phyloP scores from a whole-genome alignment of 2,113 vertebrate species.

The Typhlomys cinereus region DNA sequence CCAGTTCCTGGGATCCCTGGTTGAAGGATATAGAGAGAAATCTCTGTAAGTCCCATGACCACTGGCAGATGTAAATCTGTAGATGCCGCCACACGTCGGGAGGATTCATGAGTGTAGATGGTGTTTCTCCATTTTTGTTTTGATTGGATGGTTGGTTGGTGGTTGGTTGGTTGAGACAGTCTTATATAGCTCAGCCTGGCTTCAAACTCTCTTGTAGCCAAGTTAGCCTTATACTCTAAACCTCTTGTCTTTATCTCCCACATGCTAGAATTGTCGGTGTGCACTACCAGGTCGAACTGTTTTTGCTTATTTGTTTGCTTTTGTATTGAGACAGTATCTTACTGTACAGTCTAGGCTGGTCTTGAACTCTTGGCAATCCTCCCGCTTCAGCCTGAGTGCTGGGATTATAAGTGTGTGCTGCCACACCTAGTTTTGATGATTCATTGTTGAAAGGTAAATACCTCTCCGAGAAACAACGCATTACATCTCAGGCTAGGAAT shows the following conservation, averaged over 20 bases:
- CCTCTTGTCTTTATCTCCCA: not conserved
- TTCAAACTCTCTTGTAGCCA: not conserved
- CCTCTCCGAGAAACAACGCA: not conserved
- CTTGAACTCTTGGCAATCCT: not conserved
- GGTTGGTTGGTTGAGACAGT: not conserved
- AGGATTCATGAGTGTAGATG: not conserved
- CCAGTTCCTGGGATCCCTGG: not conserved
- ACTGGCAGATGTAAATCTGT: not conserved
- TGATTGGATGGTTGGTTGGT: not conserved
- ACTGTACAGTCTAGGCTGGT: not conserved
- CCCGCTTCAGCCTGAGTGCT: not conserved
- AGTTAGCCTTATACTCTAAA: not conserved
- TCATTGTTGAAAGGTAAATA: constrained; percentile 29
- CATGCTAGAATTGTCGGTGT: not conserved
- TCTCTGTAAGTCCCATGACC: not conserved
- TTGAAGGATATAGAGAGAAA: not conserved
- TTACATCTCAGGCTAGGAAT: not conserved
- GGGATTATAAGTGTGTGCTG: not conserved
- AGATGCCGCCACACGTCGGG: not conserved
- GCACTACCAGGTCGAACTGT: not conserved
- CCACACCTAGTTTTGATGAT: not conserved
- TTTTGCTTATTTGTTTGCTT: not conserved
- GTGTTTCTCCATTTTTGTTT: not conserved
- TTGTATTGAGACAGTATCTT: not conserved
- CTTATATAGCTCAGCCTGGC: not conserved